A percentile compares a stretch with the other conserved stretches of the same genome.
phyloP scores from a whole-genome alignment of 2,888 invertebrate genomes.

The Agapostemon virescens region DNA sequence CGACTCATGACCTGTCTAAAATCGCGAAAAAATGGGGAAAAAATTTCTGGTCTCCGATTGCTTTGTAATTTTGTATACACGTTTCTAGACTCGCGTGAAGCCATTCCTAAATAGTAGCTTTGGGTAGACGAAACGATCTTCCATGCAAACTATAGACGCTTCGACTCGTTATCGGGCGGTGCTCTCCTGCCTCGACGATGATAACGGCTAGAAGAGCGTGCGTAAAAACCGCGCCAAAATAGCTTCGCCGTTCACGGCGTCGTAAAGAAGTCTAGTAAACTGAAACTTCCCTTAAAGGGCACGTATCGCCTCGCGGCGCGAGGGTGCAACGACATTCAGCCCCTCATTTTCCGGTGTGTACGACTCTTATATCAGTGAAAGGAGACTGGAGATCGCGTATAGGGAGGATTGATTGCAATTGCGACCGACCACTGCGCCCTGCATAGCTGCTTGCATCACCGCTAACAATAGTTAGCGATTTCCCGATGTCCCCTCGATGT shows the following conservation, averaged over 20 bases:
- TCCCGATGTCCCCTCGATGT: conserved; percentile 39
- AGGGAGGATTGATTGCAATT: conserved; percentile 49
- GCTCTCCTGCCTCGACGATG: background rate
- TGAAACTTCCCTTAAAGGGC: conserved; percentile 28
- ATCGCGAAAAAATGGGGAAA: no score
- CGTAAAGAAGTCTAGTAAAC: conserved; percentile 37
- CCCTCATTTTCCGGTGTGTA: conserved; percentile 41
- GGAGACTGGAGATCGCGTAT: conserved; percentile 31
- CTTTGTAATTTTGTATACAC: no score
- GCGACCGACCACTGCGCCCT: conserved; percentile 41
- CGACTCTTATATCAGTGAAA: conserved; percentile 34
- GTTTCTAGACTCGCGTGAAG: no score
- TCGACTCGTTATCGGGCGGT: conserved; percentile 8
- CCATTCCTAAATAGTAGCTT: background rate
- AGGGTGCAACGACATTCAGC: conserved; percentile 42
- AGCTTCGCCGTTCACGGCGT: conserved; percentile 15
- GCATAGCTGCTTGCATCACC: conserved; percentile 28
- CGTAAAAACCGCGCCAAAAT: conserved; percentile 19
- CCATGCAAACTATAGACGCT: conserved; percentile 19
- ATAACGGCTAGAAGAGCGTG: conserved; percentile 13
- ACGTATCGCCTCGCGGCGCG: conserved; percentile 18
- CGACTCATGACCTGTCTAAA: no score
- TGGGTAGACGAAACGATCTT: background rate
- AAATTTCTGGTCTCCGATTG: no score
- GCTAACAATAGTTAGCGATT: conserved; percentile 63